These are phyloP conservation scores for Scolopax rusticola DNA, from an alignment of 2,797 vertebrate species.

Conservation along the genomic window DNA sequence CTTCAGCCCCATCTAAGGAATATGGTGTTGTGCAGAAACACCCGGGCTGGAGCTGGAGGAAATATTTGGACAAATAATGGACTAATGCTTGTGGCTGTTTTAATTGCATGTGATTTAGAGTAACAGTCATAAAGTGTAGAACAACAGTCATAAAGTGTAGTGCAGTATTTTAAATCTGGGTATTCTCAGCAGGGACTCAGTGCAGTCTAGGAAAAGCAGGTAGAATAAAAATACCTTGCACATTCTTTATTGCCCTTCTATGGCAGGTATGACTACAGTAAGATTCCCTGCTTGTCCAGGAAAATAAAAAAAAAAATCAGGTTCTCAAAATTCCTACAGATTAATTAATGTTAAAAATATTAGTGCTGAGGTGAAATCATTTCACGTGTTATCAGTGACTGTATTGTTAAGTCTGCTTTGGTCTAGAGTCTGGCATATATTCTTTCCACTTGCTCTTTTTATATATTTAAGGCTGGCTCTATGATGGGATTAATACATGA, in stretches of 20 bases:
- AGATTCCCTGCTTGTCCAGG: background rate
- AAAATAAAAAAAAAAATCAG: background rate
- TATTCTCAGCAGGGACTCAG: conserved; percentile 12
- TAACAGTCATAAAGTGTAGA: conserved; percentile 38
- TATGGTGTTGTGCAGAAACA: background rate
- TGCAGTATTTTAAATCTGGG: background rate
- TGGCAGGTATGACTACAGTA: background rate
- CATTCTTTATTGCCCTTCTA: conserved; percentile 1
- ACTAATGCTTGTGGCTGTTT: conserved; percentile 17
- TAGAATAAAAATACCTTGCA: conserved; percentile 8
- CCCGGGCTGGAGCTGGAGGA: background rate
- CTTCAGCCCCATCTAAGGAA: background rate
- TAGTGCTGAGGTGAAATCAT: background rate
- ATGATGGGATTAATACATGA: background rate
- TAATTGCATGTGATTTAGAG: conserved; percentile 42
- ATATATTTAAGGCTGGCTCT: background rate
- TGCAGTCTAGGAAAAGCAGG: background rate
- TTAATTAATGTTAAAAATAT: background rate
- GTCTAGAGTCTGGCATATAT: background rate
- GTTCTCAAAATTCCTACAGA: background rate
- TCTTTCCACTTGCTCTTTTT: background rate
- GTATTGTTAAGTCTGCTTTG: background rate
- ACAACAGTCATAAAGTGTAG: conserved; percentile 24
- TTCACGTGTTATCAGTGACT: background rate
- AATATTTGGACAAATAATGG: background rate